A percentile compares a stretch with the other conserved stretches of the same genome.
phyloP scores from a whole-genome alignment of 1,140 invertebrate genomes.

The Sarcophaga peregrina region DNA sequence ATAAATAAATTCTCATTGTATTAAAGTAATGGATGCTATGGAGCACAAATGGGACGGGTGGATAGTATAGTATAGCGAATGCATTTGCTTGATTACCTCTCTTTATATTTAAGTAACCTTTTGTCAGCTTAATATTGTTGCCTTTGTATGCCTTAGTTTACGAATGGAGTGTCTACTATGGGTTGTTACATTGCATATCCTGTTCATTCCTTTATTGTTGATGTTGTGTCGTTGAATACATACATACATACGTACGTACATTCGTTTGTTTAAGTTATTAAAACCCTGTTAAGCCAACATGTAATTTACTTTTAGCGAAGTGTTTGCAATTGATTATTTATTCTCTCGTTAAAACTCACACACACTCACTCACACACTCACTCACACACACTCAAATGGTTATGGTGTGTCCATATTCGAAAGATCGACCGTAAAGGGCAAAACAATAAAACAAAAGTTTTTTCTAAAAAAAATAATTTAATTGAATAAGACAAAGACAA shows the following conservation, averaged over 20 bases:
- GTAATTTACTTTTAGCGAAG: constrained; percentile 5
- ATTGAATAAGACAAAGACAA: too few relatives aligned
- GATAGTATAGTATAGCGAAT: too few relatives aligned
- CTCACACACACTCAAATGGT: neutral
- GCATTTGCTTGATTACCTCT: neutral
- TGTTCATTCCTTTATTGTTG: neutral
- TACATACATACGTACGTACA: neutral
- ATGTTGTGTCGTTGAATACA: neutral
- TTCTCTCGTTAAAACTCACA: neutral
- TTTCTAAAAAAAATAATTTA: too few relatives aligned
- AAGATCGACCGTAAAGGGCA: too few relatives aligned
- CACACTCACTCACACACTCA: neutral
- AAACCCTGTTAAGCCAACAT: neutral
- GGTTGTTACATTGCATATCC: too few relatives aligned
- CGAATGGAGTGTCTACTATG: too few relatives aligned
- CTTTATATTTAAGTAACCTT: neutral
- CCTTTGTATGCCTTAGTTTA: too few relatives aligned
- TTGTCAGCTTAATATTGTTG: neutral
- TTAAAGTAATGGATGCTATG: too few relatives aligned
- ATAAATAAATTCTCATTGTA: neutral
- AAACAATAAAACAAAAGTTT: too few relatives aligned
- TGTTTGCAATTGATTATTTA: too few relatives aligned
- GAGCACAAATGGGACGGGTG: too few relatives aligned
- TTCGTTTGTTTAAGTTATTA: constrained; percentile 6
- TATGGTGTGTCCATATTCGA: neutral